Conservation (phyloP, 2,113 vertebrate genomes). For the Theristicus caerulescens region DNA sequence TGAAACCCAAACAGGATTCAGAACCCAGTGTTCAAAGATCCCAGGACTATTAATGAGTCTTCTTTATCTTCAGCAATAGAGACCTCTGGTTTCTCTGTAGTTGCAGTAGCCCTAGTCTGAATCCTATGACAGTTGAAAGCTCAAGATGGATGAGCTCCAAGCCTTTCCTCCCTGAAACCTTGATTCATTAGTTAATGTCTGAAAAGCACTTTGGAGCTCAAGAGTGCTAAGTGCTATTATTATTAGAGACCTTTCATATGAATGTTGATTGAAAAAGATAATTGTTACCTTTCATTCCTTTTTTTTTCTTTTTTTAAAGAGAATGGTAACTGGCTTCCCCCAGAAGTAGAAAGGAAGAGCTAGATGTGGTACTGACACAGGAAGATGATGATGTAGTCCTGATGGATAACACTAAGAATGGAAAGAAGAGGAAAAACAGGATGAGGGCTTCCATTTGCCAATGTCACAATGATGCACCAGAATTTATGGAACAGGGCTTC, state of each 20-base stretch:
- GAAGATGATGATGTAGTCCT: not conserved
- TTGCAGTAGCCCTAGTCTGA: not conserved
- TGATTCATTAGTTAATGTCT: conserved; percentile 52
- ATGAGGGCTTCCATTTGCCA: not conserved
- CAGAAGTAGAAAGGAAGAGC: not conserved
- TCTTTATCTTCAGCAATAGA: not conserved
- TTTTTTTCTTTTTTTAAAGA: not conserved
- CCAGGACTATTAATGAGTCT: not conserved
- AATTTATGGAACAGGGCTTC: not conserved
- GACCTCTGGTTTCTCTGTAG: not conserved
- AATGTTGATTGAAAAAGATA: conserved; percentile 34
- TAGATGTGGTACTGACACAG: not conserved
- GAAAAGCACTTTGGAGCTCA: conserved; percentile 48
- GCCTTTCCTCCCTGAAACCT: not conserved
- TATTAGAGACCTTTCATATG: conserved; percentile 38
- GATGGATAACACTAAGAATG: not conserved
- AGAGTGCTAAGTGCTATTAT: conserved; percentile 55
- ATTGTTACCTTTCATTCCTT: conserved; percentile 32
- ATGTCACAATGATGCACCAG: not conserved
- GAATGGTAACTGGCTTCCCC: not conserved
- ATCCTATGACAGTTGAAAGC: not conserved
- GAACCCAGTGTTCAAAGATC: not conserved
- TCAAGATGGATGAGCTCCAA: conserved; percentile 16
- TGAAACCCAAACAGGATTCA: not conserved
- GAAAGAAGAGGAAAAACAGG: not conserved